Evolutionary conservation across 2,888 invertebrate genomes (phyloP), one percentile per base, ranked within the genome.

Genomic region (Ethmia dodecea): DNA sequence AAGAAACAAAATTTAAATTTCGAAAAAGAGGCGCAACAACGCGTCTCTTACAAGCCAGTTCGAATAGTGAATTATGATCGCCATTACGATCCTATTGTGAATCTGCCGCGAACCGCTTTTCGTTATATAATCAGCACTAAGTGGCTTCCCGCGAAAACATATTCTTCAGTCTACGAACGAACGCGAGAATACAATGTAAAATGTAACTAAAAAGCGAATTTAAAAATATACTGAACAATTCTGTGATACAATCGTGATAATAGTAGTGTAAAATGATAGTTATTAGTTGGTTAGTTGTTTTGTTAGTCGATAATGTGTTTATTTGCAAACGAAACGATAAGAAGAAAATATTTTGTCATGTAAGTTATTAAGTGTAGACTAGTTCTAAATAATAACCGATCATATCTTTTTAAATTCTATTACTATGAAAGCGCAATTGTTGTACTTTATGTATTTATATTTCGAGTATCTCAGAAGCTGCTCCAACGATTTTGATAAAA

Each of bases 221-320:
- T 11, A 32, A 26, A 37, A 35, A 37, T 5, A 36, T 28, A 29
- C 25, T 38, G 31, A 40, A 59, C 54, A 49, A 38, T 38, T 50
- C 74, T 77, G 79, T 79, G 78, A 78, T 78, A 75, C 30, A 47
- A 40, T 43, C 59, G 69, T 78, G 73, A 71, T 73, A 71, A n/a
- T 32, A 33, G 27, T 27, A 33, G 25, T 28, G n/a, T 35, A 70
- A 52, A 55, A 81, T 83, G 83, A 83, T 84, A 65, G 71, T 83
- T 13, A 36, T 76, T 41, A 69, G 70, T 52, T 83, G 83, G 83
- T 35, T 80, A 32, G 43, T 61, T 29, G 60, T 62, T 11, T 50
- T 72, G 39, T 39, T 66, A 14, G 36, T 63, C 8, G 53, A 60
- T 31, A 56, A 60, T 46, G 52, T 62, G n/a, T 63, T 63, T 37